phyloP scores from a whole-genome alignment of 2,113 vertebrate species.

The Hemibagrus wyckioides region DNA sequence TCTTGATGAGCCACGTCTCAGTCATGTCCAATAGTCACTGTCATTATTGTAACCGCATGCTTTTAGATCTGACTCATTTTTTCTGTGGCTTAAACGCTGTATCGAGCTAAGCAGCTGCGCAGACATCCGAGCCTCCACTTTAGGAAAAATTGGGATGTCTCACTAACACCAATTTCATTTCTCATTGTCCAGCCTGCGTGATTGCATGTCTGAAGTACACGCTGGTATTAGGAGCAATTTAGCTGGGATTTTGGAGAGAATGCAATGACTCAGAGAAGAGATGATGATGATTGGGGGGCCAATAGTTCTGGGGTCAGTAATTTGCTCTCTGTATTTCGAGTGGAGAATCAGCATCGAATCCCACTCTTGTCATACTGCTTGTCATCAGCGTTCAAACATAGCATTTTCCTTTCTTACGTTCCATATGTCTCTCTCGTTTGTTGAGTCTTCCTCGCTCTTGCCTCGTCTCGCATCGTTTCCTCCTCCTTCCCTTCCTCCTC shows the following conservation, averaged over 20 bases:
- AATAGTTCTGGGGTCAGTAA: neutral
- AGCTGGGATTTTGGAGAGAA: conserved; percentile 8
- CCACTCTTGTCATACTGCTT: neutral
- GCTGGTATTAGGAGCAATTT: conserved; percentile 13
- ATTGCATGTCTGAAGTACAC: conserved; percentile 15
- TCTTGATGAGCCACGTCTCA: conserved; percentile 1
- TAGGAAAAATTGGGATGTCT: conserved; percentile 10
- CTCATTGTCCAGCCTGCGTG: neutral
- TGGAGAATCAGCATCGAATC: neutral
- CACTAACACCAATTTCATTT: conserved; percentile 23
- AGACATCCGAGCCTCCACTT: conserved; percentile 13
- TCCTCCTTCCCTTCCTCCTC: neutral
- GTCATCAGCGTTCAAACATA: neutral
- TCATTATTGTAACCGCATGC: conserved; percentile 20
- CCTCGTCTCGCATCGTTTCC: conserved; percentile 10
- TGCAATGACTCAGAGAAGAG: neutral
- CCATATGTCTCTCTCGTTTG: neutral
- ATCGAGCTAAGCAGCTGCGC: neutral
- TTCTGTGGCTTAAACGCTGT: neutral
- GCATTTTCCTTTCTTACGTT: neutral
- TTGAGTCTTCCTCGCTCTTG: neutral
- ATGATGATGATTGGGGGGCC: neutral
- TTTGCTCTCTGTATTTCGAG: neutral
- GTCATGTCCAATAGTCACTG: neutral
- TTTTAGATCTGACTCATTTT: conserved; percentile 37